Percentiles rank a stretch among this genome's conserved stretches.
phyloP scores from a whole-genome alignment of 2,888 invertebrate species.

The Drosophila pseudotakahashii region DNA sequence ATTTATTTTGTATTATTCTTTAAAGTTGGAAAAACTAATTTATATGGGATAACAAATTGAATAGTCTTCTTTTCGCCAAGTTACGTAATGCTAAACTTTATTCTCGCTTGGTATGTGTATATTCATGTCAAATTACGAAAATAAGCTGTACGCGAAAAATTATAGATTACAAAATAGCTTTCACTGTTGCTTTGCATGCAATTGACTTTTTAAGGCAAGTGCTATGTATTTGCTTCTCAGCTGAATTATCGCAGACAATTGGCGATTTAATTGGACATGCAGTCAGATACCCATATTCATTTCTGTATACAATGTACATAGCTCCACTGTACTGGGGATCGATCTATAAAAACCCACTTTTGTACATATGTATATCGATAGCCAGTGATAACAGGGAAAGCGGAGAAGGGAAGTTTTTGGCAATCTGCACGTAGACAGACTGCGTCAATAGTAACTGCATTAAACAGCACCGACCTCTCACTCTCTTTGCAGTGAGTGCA shows the following conservation, averaged over 20 bases:
- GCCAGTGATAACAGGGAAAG: background rate
- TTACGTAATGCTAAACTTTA: too few relatives aligned
- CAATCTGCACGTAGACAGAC: slow-evolving; percentile 57
- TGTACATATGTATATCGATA: background rate
- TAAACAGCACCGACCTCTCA: slow-evolving; percentile 23
- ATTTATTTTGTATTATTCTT: too few relatives aligned
- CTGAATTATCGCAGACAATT: background rate
- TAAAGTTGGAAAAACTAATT: too few relatives aligned
- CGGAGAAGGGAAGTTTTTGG: slow-evolving; percentile 14
- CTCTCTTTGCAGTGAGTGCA: background rate
- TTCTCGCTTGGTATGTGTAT: too few relatives aligned
- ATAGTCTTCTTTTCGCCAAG: too few relatives aligned
- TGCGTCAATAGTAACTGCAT: slow-evolving; percentile 81
- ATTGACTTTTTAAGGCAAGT: too few relatives aligned
- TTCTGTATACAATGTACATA: background rate
- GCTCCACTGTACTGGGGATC: slow-evolving; percentile 11
- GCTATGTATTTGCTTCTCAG: background rate
- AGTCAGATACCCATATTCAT: slow-evolving; percentile 1
- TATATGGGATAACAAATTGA: too few relatives aligned
- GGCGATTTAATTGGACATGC: background rate
- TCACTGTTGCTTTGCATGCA: background rate
- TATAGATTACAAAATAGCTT: background rate
- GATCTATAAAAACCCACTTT: slow-evolving; percentile 6
- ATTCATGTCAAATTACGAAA: background rate
- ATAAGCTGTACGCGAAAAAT: background rate